Evolutionary conservation across 2,113 vertebrate species (phyloP).

Genomic region (Epinephelus fuscoguttatus): DNA sequence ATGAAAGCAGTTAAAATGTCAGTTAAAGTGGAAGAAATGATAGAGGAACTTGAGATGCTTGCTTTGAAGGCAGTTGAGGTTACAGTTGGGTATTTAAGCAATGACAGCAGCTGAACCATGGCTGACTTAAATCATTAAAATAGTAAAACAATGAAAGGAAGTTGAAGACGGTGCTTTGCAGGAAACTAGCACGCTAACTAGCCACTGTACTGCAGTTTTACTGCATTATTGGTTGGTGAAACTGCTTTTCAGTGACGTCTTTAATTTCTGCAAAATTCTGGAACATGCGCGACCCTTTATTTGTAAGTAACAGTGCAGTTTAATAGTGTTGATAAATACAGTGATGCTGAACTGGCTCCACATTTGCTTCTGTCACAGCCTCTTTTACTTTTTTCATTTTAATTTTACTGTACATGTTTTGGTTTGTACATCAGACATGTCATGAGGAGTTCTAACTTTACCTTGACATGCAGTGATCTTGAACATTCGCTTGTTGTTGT

Average conservation of each 20-base stretch:
- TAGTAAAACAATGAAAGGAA: neutral
- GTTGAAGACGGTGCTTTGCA: neutral
- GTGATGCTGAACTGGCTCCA: neutral
- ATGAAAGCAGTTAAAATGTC: neutral
- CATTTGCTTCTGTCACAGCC: neutral
- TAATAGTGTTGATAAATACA: neutral
- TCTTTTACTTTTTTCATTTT: neutral
- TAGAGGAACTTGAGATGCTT: neutral
- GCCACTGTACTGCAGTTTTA: neutral
- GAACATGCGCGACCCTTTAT: neutral
- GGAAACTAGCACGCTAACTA: neutral
- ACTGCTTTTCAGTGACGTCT: neutral
- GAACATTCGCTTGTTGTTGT: slow-evolving; percentile 4
- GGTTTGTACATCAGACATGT: neutral
- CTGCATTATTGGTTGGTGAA: neutral
- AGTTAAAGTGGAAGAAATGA: neutral
- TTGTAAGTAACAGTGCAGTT: neutral
- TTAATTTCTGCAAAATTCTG: neutral
- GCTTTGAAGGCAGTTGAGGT: neutral
- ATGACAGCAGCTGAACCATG: neutral
- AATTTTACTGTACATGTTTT: neutral
- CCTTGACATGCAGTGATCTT: slow-evolving; percentile 21
- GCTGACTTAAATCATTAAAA: neutral
- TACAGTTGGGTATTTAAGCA: neutral
- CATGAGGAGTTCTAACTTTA: neutral